Evolutionary conservation across 2,888 invertebrate genomes (phyloP).

Genomic region (Drosophila histrio): DNA sequence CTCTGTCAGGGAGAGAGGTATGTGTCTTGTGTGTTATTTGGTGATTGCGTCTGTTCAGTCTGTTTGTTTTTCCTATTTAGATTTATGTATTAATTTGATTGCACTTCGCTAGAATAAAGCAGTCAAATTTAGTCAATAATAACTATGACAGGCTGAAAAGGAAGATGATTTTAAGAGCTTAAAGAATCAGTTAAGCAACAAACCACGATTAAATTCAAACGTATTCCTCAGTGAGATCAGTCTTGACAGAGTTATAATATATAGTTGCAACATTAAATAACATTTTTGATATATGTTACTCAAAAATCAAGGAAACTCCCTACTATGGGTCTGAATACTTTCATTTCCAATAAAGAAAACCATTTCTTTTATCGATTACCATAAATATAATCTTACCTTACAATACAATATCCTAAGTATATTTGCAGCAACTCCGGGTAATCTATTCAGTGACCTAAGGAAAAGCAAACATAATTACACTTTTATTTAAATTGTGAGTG

Average conservation of each 20-base stretch:
- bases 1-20: not conserved
- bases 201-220: no score
- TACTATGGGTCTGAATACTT: not conserved
- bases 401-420: constrained; percentile 1
- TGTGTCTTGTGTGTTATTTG: constrained; percentile 3
- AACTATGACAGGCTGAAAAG: not conserved
- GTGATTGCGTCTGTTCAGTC: constrained; percentile 10
- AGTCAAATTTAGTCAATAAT: not conserved
- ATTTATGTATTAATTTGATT: constrained; percentile 72
- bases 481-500: constrained; percentile 65
- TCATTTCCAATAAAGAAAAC: not conserved
- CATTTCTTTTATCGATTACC: not conserved
- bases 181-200: no score
- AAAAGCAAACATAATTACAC: constrained; percentile 63
- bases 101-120: constrained; percentile 11
- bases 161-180: not conserved
- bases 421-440: not conserved
- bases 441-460: constrained; percentile 23
- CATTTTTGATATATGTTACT: no score
- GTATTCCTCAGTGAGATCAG: not conserved
- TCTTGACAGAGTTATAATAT: no score
- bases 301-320: no score
- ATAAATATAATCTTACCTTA: not conserved
- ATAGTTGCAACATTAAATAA: no score
- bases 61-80: constrained; percentile 57